phyloP scores from a whole-genome alignment of 2,113 vertebrate genomes.

The Mohoua ochrocephala region DNA sequence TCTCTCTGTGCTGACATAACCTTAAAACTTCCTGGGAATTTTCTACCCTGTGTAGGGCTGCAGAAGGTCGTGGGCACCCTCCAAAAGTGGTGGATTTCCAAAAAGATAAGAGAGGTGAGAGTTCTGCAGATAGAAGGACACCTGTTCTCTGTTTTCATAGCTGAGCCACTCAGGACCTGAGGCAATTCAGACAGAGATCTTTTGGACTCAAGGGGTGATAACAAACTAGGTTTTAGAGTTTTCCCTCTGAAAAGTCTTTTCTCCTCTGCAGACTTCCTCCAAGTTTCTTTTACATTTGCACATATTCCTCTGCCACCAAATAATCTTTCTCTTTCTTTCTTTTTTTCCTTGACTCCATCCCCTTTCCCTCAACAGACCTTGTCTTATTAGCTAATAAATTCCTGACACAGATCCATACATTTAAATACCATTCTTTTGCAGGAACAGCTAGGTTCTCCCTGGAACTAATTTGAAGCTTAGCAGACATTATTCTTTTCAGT shows the following conservation, averaged over 20 bases:
- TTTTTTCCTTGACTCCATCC: background rate
- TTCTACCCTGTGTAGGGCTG: background rate
- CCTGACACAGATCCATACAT: background rate
- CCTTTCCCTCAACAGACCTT: background rate
- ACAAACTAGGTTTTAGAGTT: background rate
- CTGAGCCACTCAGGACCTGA: background rate
- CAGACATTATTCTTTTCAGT: background rate
- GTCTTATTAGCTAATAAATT: background rate
- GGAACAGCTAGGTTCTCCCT: background rate
- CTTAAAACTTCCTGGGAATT: background rate
- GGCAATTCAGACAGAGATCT: background rate
- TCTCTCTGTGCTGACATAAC: background rate
- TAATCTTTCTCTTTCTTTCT: background rate
- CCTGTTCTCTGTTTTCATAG: background rate
- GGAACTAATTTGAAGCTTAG: background rate
- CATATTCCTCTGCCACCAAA: background rate
- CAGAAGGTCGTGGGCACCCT: accelerated
- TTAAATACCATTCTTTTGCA: background rate
- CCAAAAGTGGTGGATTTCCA: background rate
- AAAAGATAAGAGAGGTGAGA: background rate
- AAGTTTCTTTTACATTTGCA: background rate
- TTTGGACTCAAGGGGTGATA: background rate
- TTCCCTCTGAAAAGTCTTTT: background rate
- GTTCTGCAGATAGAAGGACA: background rate
- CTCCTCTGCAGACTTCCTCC: background rate